phyloP scores from a whole-genome alignment of 2,797 vertebrate species.

The Hydrocynus forskahlii region DNA sequence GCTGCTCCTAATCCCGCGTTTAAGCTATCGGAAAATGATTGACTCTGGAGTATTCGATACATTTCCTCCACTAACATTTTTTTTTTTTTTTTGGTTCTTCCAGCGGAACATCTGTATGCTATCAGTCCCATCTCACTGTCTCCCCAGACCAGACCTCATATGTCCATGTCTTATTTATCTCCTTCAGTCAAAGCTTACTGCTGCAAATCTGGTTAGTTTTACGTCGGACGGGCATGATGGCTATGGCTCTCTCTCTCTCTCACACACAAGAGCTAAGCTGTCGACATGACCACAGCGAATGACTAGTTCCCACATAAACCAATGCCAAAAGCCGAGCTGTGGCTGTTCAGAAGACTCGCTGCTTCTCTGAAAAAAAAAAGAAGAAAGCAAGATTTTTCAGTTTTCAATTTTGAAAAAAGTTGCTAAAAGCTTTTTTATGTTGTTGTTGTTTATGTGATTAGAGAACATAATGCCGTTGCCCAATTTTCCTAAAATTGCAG shows the following conservation, averaged over 20 bases:
- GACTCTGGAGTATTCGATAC: background rate
- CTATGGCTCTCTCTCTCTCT: background rate
- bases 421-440: conserved; percentile 35
- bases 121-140: conserved; percentile 1
- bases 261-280: background rate
- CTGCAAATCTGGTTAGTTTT: background rate
- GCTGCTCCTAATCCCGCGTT: too few species aligned
- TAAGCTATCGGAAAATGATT: background rate
- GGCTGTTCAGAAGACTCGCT: conserved; percentile 19
- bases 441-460: conserved; percentile 35
- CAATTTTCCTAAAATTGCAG: conserved; percentile 29
- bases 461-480: conserved; percentile 21
- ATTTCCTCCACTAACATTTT: background rate
- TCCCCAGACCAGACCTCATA: background rate
- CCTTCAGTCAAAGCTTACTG: background rate
- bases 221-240: background rate
- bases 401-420: conserved; percentile 36
- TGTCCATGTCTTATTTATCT: conserved; percentile 1
- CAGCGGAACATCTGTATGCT: conserved; percentile 12
- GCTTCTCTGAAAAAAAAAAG: conserved; percentile 19
- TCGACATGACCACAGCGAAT: too few species aligned
- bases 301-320: background rate
- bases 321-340: conserved; percentile 23
- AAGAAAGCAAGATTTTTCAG: conserved; percentile 33
- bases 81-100: background rate